Evolutionary conservation across 2,113 vertebrate species (phyloP).

Genomic region (Tetrao urogallus): DNA sequence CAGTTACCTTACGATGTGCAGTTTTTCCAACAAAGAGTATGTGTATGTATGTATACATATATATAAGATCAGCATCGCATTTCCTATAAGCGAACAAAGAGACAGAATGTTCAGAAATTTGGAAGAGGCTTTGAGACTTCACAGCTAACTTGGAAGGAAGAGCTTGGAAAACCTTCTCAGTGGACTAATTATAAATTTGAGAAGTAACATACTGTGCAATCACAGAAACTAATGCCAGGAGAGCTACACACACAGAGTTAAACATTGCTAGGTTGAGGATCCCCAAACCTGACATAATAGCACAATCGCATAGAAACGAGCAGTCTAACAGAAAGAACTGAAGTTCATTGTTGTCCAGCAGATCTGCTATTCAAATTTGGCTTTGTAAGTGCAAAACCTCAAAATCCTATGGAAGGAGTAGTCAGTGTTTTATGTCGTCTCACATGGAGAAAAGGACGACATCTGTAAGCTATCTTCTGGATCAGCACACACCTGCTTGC

Average conservation of each 20-base stretch:
- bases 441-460: not conserved
- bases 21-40: not conserved
- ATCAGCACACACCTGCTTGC: conserved; percentile 24
- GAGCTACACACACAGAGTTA: not conserved
- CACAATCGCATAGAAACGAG: not conserved
- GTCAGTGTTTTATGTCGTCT: not conserved
- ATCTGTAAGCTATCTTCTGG: not conserved
- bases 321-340: not conserved
- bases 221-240: not conserved
- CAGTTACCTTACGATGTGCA: not conserved
- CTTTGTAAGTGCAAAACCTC: not conserved
- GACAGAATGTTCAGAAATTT: not conserved
- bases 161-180: not conserved
- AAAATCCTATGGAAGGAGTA: not conserved
- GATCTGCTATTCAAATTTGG: not conserved
- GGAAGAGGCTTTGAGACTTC: not conserved
- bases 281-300: not conserved
- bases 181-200: not conserved
- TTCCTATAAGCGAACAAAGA: not conserved
- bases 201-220: not conserved
- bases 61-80: not conserved
- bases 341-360: not conserved
- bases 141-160: not conserved
- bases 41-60: not conserved
- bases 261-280: not conserved